Conservation (phyloP, 2,113 vertebrate genomes). For the Macaca nemestrina region DNA sequence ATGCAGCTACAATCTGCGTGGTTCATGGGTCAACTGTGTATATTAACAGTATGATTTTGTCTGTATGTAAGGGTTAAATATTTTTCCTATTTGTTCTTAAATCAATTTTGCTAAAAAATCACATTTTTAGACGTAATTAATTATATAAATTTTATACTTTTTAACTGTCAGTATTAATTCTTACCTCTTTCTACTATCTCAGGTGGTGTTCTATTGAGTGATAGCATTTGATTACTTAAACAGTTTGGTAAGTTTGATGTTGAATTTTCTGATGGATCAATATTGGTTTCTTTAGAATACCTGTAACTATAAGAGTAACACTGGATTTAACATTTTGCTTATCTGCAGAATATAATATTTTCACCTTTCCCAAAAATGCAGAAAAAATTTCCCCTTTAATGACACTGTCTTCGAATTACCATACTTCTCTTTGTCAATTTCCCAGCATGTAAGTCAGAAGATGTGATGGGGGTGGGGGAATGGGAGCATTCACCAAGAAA, state of each 20-base stretch:
- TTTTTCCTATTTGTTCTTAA: not conserved
- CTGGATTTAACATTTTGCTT: not conserved
- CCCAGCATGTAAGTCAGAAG: not conserved
- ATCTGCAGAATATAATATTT: not conserved
- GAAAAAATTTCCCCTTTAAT: not conserved
- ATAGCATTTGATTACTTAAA: not conserved
- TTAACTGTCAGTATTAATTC: not conserved
- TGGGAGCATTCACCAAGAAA: not conserved
- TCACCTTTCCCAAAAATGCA: not conserved
- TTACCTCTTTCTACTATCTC: slow-evolving; percentile 68
- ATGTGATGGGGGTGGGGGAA: not conserved
- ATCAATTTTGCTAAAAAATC: not conserved
- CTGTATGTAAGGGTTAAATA: not conserved
- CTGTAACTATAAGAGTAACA: slow-evolving; percentile 82
- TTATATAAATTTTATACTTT: not conserved
- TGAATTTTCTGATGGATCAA: slow-evolving; percentile 54
- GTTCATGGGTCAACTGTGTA: not conserved
- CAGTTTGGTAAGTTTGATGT: slow-evolving; percentile 73
- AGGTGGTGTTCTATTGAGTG: slow-evolving; percentile 16
- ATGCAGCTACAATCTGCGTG: not conserved
- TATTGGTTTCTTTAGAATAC: slow-evolving; percentile 68
- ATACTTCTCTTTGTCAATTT: not conserved
- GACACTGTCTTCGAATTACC: not conserved
- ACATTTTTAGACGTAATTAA: not conserved
- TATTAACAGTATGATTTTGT: not conserved